Evolutionary conservation across 37 sponge, comb jelly and placozoan species (phyloP), one percentile per base, ranked within the genome.

Genomic region (Chondrosia reniformis): DNA sequence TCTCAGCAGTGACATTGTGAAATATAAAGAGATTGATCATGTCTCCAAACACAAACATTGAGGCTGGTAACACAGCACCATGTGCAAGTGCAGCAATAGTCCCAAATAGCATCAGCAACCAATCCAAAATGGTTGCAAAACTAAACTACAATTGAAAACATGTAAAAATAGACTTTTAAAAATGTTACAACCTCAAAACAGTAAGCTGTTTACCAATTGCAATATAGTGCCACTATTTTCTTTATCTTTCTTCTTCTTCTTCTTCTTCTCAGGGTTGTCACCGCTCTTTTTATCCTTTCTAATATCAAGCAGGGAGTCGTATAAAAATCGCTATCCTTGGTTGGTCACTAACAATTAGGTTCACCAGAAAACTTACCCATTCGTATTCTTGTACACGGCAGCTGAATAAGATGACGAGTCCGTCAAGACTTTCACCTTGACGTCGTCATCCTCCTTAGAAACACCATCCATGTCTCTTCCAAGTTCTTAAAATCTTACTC

Each of bases 11-110:
- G 42, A 69, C 12, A 40, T 40, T 69, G 40, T 69, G 72, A 25
- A 69, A 69, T 44, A 78, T 54, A 63, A 81, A 87, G 62, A 66
- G 31, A 55, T 87, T 87, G 64, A 77, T 76, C 45, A 83, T 78
- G 22, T 79, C 62, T 58, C 88, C 88, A 65, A 88, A 88, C 34
- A 88, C 65, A 61, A 83, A 19, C 76, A 79, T 83, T 46, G 77
- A 45, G 2, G 37, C 37, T 1, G 88, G 88, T 0, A 88, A 84
- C 15, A 46, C 76, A 22, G 62, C 76, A 7, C 88, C 88, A 44
- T 88, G 88, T 31, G 54, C 45, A 32, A 75, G 33, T 17, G 84
- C 84, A 15, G 63, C 38, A 0, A 74, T 1, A 5, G 66, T 21
- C 1, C 75, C 88, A 37, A 83, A 13, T 3, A 79, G 31, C 76